Percentiles rank a stretch among this genome's conserved stretches.
These are phyloP conservation scores for Trichomycterus rosablanca DNA, from an alignment of 2,113 vertebrate species.

Conservation along the genomic window DNA sequence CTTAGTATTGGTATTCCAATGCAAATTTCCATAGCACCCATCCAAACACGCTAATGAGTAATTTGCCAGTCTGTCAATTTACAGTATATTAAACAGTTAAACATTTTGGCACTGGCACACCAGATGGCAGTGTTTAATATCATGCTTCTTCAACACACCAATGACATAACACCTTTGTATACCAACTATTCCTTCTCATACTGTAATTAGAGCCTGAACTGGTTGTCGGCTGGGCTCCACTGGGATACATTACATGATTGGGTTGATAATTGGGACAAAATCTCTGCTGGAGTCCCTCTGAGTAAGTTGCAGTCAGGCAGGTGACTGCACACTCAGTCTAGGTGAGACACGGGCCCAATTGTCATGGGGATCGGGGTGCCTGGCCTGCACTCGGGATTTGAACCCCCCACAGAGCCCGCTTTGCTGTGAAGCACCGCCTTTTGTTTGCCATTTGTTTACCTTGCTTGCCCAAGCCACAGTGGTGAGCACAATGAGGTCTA, in stretches of 20 bases:
- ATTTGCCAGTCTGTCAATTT: no score
- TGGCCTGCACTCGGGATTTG: constrained; percentile 22
- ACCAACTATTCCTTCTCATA: no score
- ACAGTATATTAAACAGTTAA: no score
- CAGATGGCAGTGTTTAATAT: no score
- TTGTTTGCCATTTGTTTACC: constrained; percentile 69
- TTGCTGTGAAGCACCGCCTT: constrained; percentile 60
- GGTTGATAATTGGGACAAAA: constrained; percentile 29
- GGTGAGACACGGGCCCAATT: constrained; percentile 37
- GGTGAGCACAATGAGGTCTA: constrained; percentile 56
- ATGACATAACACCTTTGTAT: no score
- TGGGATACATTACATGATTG: constrained; percentile 21
- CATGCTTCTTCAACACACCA: no score
- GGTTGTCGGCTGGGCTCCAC: no score
- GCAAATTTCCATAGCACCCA: no score
- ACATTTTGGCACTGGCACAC: no score
- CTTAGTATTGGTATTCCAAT: no score
- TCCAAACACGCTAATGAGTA: no score
- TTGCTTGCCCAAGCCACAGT: constrained; percentile 56
- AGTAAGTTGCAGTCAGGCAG: constrained; percentile 27
- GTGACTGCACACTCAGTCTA: constrained; percentile 27
- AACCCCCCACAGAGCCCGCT: constrained; percentile 40
- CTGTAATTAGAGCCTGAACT: no score
- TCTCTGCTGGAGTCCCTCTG: constrained; percentile 1
- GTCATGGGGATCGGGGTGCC: constrained; percentile 20